Evolutionary conservation across 1,140 invertebrate species (phyloP).

Genomic region (Philopotamus ludificatus): DNA sequence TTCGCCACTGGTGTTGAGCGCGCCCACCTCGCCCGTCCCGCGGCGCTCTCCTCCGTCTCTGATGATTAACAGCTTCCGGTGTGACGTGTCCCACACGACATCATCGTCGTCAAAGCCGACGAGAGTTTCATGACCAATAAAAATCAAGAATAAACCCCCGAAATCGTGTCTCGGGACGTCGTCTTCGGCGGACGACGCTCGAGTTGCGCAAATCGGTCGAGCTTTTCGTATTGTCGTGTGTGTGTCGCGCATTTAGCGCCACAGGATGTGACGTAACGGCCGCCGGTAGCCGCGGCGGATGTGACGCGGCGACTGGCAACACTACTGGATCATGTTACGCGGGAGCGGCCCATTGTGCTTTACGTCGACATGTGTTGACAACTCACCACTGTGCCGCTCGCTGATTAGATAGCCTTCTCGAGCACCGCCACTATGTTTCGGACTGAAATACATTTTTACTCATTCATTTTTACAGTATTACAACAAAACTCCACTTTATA

Average conservation of each 20-base stretch:
- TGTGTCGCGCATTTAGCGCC: constrained; percentile 22
- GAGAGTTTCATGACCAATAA: no score
- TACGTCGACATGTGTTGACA: not conserved
- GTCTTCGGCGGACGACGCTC: not conserved
- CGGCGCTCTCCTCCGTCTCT: not conserved
- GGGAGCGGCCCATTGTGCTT: not conserved
- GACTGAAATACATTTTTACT: no score
- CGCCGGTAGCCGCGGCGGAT: constrained; percentile 22
- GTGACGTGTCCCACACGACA: constrained; percentile 26
- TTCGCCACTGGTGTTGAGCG: not conserved
- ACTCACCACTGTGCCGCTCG: no score
- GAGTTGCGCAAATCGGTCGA: not conserved
- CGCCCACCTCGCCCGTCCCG: not conserved
- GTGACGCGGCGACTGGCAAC: constrained; percentile 25
- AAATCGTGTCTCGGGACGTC: no score
- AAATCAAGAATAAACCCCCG: no score
- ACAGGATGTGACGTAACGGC: constrained; percentile 35
- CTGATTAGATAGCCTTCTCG: no score
- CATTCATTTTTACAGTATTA: no score
- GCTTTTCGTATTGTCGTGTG: constrained; percentile 11
- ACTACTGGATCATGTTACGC: constrained; percentile 18
- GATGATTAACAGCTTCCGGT: constrained; percentile 30
- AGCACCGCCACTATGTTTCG: no score
- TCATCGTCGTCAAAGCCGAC: no score
- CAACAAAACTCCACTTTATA: no score